Conservation (phyloP, 1,140 invertebrate species). For the Psilanteris sp. region DNA sequence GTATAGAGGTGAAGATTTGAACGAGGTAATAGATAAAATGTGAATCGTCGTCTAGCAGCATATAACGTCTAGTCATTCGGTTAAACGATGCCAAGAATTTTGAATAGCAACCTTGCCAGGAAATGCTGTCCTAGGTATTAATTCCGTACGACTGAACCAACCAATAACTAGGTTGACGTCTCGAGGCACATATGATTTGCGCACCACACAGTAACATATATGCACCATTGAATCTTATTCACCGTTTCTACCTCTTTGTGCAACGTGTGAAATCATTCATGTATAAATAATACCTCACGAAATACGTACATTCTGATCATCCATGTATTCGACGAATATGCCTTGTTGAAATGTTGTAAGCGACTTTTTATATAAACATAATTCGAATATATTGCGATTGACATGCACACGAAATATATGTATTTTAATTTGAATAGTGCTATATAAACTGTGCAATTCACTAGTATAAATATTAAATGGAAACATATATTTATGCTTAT, state of each 20-base stretch:
- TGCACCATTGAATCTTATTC: slow-evolving; percentile 41
- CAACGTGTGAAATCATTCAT: slow-evolving; percentile 44
- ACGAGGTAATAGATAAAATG: slow-evolving; percentile 42
- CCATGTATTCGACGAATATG: slow-evolving; percentile 11
- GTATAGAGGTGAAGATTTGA: slow-evolving; percentile 21
- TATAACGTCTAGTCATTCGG: slow-evolving; percentile 32
- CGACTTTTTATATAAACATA: too few relatives aligned
- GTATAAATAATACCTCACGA: slow-evolving; percentile 21
- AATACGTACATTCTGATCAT: slow-evolving; percentile 37
- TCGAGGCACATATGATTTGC: slow-evolving; percentile 51
- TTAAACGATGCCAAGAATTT: slow-evolving; percentile 50
- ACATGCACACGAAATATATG: too few relatives aligned
- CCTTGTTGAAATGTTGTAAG: slow-evolving; percentile 9
- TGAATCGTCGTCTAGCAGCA: slow-evolving; percentile 27
- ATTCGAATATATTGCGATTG: too few relatives aligned
- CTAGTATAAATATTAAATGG: too few relatives aligned
- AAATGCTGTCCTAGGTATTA: slow-evolving; percentile 39
- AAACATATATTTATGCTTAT: too few relatives aligned
- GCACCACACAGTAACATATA: slow-evolving; percentile 12
- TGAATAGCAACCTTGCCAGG: slow-evolving; percentile 33
- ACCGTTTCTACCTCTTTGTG: slow-evolving; percentile 18
- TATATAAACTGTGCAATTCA: too few relatives aligned
- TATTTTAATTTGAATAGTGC: too few relatives aligned
- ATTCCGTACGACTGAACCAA: slow-evolving; percentile 52
- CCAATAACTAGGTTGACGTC: slow-evolving; percentile 54